Evolutionary conservation across 2,888 invertebrate species (phyloP).

Genomic region (Torymus texanus): DNA sequence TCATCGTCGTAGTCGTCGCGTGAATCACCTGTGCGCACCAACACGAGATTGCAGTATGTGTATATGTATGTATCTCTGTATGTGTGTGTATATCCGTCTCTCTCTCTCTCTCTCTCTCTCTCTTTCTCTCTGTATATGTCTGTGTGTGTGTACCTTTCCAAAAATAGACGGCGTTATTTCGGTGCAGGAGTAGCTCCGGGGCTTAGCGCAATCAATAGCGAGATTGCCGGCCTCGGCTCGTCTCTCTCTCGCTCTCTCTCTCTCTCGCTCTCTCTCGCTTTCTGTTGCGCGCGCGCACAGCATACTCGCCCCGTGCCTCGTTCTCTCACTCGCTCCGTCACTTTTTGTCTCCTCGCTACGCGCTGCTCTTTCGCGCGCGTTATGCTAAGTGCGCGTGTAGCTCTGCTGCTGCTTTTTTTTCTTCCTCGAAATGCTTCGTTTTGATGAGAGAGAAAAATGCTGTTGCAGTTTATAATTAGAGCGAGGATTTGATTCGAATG

Average conservation of each 20-base stretch:
- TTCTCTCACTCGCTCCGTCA: not conserved
- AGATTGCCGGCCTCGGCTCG: conserved; percentile 9
- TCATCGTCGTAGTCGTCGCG: too few species aligned
- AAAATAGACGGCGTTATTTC: conserved; percentile 58
- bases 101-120: too few species aligned
- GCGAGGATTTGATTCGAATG: too few species aligned
- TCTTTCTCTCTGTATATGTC: too few species aligned
- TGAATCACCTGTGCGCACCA: too few species aligned
- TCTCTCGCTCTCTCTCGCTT: conserved; percentile 15
- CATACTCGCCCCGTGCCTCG: too few species aligned
- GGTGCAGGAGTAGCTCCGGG: not conserved
- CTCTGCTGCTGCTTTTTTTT: not conserved
- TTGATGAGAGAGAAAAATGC: too few species aligned
- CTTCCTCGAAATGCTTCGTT: too few species aligned
- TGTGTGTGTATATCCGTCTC: too few species aligned
- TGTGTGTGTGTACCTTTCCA: conserved; percentile 9
- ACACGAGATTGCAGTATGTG: too few species aligned
- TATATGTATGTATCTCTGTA: too few species aligned
- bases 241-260: conserved; percentile 29
- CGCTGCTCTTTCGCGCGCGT: not conserved
- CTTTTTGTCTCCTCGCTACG: not conserved
- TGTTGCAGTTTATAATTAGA: too few species aligned
- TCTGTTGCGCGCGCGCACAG: not conserved
- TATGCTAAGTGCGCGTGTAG: conserved; percentile 3
- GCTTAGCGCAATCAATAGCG: conserved; percentile 43